A percentile compares a stretch with the other conserved stretches of the same genome.
These are phyloP conservation scores for Cinara cedri DNA, from an alignment of 2,888 invertebrate genomes.

Conservation along the genomic window DNA sequence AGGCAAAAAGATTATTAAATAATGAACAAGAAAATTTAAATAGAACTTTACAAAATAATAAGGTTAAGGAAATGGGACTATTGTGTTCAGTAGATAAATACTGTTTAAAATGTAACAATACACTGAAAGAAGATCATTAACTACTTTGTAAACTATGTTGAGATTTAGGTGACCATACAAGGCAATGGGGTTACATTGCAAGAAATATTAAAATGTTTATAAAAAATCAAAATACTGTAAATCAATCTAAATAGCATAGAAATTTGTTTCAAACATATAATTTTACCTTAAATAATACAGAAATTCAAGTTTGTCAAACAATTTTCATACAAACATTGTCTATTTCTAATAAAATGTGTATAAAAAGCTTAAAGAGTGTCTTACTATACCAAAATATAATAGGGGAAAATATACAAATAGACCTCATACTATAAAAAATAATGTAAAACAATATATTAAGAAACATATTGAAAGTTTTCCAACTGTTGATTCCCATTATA, in stretches of 20 bases:
- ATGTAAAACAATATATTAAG: slow-evolving; percentile 2
- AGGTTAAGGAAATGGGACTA: neutral
- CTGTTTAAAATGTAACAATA: neutral
- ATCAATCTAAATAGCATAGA: slow-evolving; percentile 2
- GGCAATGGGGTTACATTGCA: slow-evolving; percentile 6
- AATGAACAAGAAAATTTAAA: neutral
- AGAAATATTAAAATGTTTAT: neutral
- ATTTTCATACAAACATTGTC: slow-evolving; percentile 16
- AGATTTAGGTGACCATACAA: slow-evolving; percentile 21
- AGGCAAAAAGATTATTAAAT: neutral
- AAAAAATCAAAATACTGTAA: neutral
- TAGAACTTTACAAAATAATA: neutral
- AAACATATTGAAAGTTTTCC: slow-evolving; percentile 18
- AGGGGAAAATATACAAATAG: neutral
- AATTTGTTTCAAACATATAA: slow-evolving; percentile 6
- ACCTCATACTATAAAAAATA: neutral
- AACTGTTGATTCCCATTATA: slow-evolving; percentile 13
- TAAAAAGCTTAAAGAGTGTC: slow-evolving; percentile 1
- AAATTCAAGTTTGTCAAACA: slow-evolving; percentile 2
- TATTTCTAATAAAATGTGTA: slow-evolving; percentile 21
- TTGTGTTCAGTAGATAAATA: neutral
- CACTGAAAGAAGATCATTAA: neutral
- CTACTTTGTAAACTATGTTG: neutral
- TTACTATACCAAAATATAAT: neutral
- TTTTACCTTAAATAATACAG: neutral